Evolutionary conservation across 2,797 vertebrate species (phyloP), one percentile per base, ranked within the genome.

Genomic region (Sebastes minor): DNA sequence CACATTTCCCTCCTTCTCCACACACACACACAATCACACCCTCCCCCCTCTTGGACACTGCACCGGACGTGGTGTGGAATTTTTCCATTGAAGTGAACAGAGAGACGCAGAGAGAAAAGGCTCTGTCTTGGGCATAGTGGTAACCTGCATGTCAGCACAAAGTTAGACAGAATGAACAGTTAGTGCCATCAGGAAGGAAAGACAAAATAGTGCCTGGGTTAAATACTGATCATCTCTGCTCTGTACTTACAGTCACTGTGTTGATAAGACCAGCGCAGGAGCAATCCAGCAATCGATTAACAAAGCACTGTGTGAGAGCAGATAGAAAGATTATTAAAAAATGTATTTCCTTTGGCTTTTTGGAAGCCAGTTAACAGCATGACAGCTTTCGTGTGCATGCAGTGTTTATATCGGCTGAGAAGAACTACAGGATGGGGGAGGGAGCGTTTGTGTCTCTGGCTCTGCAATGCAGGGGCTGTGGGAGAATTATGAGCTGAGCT

Each of bases 401-500:
- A 46, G 42, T 87, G 79, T 89, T 85, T 81, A 65, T 83, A 69
- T 74, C 81, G 75, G 80, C 79, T 88, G 82, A 85, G 81, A 82
- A 76, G 62, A 86, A 53, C 59, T 42, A 72, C 72, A 38, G 74
- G 83, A 78, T 88, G 87, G 84, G 89, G 87, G 85, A 88, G 90
- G 86, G 87, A 82, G 82, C 63, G 9, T 67, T 81, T 86, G 80
- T 84, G 91, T 89, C 84, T 88, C 82, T 81, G 82, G 91, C 92
- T 93, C 93, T 95, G 93, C 94, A 94, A 89, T 95, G 93, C 94
- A 94, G 94, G 91, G 92, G 94, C 90, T 93, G 90, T 88, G 91
- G 80, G 90, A 92, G 91, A 91, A 81, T 94, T 90, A 91, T 87
- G 91, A 94, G 89, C 87, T 64, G 84, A 91, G 89, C 82, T 86